phyloP scores from a whole-genome alignment of 2,888 invertebrate genomes.

The Folsomia candida region DNA sequence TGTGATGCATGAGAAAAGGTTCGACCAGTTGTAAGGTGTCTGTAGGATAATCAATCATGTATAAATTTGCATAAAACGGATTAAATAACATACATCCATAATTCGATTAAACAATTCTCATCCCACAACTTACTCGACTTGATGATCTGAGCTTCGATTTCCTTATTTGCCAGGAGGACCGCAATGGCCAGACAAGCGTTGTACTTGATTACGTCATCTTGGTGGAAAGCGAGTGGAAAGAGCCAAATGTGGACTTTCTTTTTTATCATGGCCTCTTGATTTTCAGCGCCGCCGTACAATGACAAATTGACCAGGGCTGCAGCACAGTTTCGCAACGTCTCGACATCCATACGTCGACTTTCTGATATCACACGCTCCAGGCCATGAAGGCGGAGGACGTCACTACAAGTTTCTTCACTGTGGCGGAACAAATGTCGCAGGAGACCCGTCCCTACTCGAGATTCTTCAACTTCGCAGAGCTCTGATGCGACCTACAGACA shows the following conservation, averaged over 20 bases:
- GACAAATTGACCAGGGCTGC: slow-evolving; percentile 94
- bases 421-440: slow-evolving; percentile 93
- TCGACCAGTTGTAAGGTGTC: slow-evolving; percentile 96
- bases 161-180: slow-evolving; percentile 92
- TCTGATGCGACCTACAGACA: slow-evolving; percentile 59
- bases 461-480: slow-evolving; percentile 57
- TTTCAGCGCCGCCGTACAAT: slow-evolving; percentile 92
- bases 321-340: slow-evolving; percentile 91
- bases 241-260: slow-evolving; percentile 93
- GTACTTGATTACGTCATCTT: slow-evolving; percentile 95
- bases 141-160: slow-evolving; percentile 93
- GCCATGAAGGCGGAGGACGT: slow-evolving; percentile 86
- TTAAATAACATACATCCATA: not conserved
- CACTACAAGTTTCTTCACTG: slow-evolving; percentile 91
- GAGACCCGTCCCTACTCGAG: slow-evolving; percentile 82
- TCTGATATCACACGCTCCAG: slow-evolving; percentile 92
- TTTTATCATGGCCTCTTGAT: slow-evolving; percentile 95
- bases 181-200: slow-evolving; percentile 98
- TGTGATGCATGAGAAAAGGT: slow-evolving; percentile 91
- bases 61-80: not conserved
- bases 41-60: slow-evolving; percentile 11
- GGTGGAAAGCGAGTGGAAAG: slow-evolving; percentile 93
- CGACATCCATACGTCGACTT: slow-evolving; percentile 87
- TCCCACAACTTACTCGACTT: slow-evolving; percentile 63
- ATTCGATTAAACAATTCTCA: not conserved